Base-by-base conservation (phyloP, 2,113 vertebrate species). In the Pagrus major region DNA sequence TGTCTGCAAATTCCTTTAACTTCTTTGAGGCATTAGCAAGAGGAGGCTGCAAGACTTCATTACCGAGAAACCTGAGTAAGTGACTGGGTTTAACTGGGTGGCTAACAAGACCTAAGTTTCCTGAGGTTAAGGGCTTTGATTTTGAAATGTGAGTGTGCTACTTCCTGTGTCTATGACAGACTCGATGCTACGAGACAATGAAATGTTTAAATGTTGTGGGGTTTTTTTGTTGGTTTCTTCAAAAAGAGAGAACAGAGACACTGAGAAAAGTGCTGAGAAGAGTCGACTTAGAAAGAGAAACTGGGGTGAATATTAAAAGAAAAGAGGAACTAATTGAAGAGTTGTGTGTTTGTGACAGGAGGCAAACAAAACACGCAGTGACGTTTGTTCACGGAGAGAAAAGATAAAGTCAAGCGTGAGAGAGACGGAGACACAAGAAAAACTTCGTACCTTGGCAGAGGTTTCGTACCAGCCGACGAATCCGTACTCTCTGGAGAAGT, bases 381-480 rank as follows among this genome's bases (percentile, higher is more conserved):
- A 42, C 41, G 5, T 42, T 42, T 42, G 5, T 42, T 42, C 15
- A 42, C 2, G 15, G 12, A 42, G 2, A 42, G 12, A 41, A 20
- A 31, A 31, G 16, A n/a, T n/a, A n/a, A n/a, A n/a, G n/a, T n/a
- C n/a, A n/a, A n/a, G n/a, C n/a, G n/a, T n/a, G 18, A n/a, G 46
- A 42, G n/a, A 14, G 1, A 60, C 60, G 18, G 72, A n/a, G 20
- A 49, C 55, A 33, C 16, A 18, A n/a, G 35, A 64, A 8, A 56
- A 1, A 60, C 15, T 14, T 21, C 81, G 88, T 73, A 94, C 96
- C 94, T 95, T 96, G 12, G 96, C 96, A 0, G 96, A 96, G 9
- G 95, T 96, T 87, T 95, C 93, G n/a, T 89, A 96, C 89, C 94
- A 96, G 76, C 92, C 91, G 4, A 94, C 86, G 29, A 96, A 96